A percentile compares a stretch with the other conserved stretches of the same genome.
These are phyloP conservation scores for Akabosia matsudoensis DNA, from an alignment of 1,140 invertebrate species.

Conservation along the genomic window DNA sequence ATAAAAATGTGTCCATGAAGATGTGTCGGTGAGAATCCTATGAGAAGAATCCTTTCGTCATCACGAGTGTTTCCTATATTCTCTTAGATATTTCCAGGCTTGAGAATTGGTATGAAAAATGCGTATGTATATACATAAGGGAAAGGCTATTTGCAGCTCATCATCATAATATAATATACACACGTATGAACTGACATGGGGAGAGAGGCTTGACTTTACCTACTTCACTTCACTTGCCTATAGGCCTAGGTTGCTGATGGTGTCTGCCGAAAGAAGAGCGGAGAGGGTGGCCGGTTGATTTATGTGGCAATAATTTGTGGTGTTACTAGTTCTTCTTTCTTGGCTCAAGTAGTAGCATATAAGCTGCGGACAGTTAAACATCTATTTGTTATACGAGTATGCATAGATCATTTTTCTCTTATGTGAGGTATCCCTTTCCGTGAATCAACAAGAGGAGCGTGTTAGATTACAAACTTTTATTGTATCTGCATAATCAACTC, in stretches of 20 bases:
- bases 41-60: too few species aligned
- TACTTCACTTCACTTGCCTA: not conserved
- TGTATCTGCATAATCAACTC: not conserved
- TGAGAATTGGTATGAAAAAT: too few species aligned
- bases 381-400: not conserved
- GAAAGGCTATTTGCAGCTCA: not conserved
- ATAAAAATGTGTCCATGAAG: not conserved
- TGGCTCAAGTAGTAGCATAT: not conserved
- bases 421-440: not conserved
- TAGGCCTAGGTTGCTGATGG: not conserved
- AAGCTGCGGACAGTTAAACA: not conserved
- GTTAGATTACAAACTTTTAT: too few species aligned
- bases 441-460: too few species aligned
- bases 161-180: not conserved
- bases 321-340: slow-evolving; percentile 19
- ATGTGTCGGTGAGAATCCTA: too few species aligned
- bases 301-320: slow-evolving; percentile 47
- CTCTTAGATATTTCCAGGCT: too few species aligned
- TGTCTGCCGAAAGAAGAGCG: slow-evolving; percentile 7
- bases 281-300: slow-evolving; percentile 38
- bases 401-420: not conserved
- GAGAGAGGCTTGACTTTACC: not conserved
- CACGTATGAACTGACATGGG: not conserved
- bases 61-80: too few species aligned
- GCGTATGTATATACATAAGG: too few species aligned